Percentiles rank a stretch among this genome's conserved stretches.
Evolutionary conservation across 2,797 vertebrate genomes (phyloP).

Genomic region (Melanotaenia trifasciata): DNA sequence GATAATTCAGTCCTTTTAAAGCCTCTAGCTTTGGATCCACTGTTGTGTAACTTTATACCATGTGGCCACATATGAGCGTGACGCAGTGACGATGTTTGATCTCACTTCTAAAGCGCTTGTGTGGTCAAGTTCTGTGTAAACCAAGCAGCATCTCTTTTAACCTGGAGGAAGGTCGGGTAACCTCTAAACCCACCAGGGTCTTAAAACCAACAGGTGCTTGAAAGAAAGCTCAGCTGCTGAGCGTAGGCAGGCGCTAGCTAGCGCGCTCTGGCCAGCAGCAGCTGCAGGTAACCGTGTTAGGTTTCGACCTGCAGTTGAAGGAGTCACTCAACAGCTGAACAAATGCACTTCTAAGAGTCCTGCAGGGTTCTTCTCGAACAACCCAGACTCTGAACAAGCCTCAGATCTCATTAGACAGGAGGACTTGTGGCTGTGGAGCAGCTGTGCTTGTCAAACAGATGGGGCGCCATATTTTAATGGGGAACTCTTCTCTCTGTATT

Average conservation of each 20-base stretch:
- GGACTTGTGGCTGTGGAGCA: slow-evolving; percentile 47
- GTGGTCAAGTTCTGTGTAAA: slow-evolving; percentile 57
- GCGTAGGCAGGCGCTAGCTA: neutral
- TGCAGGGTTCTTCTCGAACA: neutral
- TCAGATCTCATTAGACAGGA: slow-evolving; percentile 42
- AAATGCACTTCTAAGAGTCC: neutral
- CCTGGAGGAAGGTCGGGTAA: slow-evolving; percentile 27
- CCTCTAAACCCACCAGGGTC: slow-evolving; percentile 22
- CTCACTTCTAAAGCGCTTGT: slow-evolving; percentile 53
- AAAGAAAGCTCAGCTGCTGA: slow-evolving; percentile 59
- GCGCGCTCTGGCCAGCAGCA: slow-evolving; percentile 33
- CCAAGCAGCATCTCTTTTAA: slow-evolving; percentile 40
- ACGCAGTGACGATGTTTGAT: slow-evolving; percentile 55
- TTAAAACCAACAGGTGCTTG: slow-evolving; percentile 57
- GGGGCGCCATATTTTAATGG: slow-evolving; percentile 44
- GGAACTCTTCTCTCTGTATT: slow-evolving; percentile 30
- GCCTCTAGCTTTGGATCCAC: slow-evolving; percentile 24
- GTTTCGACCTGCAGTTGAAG: slow-evolving; percentile 33
- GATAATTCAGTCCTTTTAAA: slow-evolving; percentile 26
- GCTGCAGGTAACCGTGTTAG: slow-evolving; percentile 50
- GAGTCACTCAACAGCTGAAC: slow-evolving; percentile 8
- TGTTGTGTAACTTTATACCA: slow-evolving; percentile 33
- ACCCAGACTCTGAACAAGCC: slow-evolving; percentile 21
- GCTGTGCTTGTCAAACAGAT: slow-evolving; percentile 68
- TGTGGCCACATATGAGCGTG: slow-evolving; percentile 31